Evolutionary conservation across 2,113 vertebrate species (phyloP), one percentile per base, ranked within the genome.

Genomic region (Carettochelys insculpta): DNA sequence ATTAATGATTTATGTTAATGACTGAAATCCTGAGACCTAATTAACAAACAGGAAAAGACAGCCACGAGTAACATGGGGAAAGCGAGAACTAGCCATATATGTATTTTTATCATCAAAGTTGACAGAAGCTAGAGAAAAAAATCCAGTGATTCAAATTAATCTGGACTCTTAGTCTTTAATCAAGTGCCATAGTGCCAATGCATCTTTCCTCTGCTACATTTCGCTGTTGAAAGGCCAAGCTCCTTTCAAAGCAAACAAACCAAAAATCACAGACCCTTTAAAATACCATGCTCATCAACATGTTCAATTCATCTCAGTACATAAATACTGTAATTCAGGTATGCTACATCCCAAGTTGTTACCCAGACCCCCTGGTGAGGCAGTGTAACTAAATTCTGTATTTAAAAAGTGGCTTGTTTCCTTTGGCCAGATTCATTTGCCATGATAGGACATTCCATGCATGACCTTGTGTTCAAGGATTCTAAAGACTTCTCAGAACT

Each of bases 21-120:
- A 96, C 92, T 92, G 95, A 95, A 94, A 95, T 95, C 88, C 91
- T 95, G 94, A 92, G 90, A 90, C 51, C 92, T 95, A 95, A 97
- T 97, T 94, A 97, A 95, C 48, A 87, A 91, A 87, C 77, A 81
- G 83, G 83, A 93, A 86, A 87, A 95, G 61, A 86, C 85, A 84
- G 52, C 95, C 80, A 68, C 92, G 95, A 90, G 94, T 94, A 94
- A 90, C 1, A 2, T 41, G 48, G 92, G 91, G 91, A n/a, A 65
- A 65, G 61, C 86, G 90, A 95, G 83, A 92, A 75, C 82, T 80
- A 92, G 19, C 83, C 87, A 84, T 5, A 89, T 1, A 0, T 89
- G 82, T 95, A 65, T 65, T 95, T 92, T 86, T 92, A 95, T 87
- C 91, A 94, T 90, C 86, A 92, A 92, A 92, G 88, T 89, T 80